These are phyloP conservation scores for Cossypha heuglini DNA, from an alignment of 2,797 vertebrate genomes.

Conservation along the genomic window DNA sequence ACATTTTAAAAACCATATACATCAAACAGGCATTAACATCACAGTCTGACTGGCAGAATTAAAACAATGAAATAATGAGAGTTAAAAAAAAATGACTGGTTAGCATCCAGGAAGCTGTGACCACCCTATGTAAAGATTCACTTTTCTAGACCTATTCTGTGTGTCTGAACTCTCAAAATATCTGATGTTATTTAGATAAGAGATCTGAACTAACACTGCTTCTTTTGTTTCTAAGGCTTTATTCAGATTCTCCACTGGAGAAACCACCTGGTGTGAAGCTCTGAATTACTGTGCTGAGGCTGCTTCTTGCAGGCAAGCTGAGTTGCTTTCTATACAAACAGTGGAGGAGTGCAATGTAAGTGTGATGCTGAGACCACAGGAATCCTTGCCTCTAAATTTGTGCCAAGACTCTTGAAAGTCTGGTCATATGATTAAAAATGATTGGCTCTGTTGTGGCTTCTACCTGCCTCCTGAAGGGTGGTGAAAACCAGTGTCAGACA, in stretches of 20 bases:
- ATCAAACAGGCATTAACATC: background rate
- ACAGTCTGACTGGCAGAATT: background rate
- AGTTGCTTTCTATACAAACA: background rate
- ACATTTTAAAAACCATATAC: background rate
- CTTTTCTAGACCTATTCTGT: background rate
- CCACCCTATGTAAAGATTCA: background rate
- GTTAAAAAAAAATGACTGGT: background rate
- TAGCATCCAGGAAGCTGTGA: background rate
- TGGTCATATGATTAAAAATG: accelerated
- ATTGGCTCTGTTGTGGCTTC: background rate
- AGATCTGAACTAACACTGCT: background rate
- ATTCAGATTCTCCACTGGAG: background rate
- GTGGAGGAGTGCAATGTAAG: background rate
- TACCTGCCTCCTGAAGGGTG: background rate
- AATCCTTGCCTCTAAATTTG: background rate
- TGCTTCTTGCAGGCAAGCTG: background rate
- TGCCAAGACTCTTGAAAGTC: background rate
- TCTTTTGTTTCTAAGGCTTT: background rate
- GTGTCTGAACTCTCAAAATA: background rate
- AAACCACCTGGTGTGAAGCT: background rate
- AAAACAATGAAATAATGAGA: background rate
- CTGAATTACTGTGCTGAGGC: background rate
- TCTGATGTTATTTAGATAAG: background rate
- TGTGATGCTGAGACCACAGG: background rate
- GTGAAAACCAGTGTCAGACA: background rate